Evolutionary conservation across 2,888 invertebrate species (phyloP).

Genomic region (Cosmorhoe ocellata): DNA sequence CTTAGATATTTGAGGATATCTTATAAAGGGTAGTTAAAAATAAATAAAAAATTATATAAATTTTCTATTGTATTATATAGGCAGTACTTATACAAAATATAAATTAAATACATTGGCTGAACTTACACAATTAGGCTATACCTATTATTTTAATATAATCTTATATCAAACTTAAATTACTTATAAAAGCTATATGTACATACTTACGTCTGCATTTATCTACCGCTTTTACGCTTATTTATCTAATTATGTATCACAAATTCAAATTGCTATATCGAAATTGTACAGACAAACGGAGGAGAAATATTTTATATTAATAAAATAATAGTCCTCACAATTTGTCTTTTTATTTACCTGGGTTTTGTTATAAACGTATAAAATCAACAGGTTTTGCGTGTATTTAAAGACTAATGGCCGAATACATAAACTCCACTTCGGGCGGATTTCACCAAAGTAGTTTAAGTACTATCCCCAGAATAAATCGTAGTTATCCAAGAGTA

Average conservation of each 20-base stretch:
- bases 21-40: background rate
- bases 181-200: background rate
- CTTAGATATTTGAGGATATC: too few relatives aligned
- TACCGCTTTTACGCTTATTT: too few relatives aligned
- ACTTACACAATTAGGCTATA: background rate
- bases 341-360: constrained; percentile 41
- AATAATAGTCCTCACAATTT: constrained; percentile 79
- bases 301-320: constrained; percentile 65
- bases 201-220: too few relatives aligned
- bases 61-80: constrained; percentile 11
- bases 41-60: background rate
- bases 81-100: constrained; percentile 15
- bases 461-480: too few relatives aligned
- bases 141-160: background rate
- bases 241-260: constrained; percentile 51
- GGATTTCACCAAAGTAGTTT: too few relatives aligned
- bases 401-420: too few relatives aligned
- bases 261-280: constrained; percentile 25
- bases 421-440: too few relatives aligned
- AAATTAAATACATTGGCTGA: constrained; percentile 18
- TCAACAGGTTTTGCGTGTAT: too few relatives aligned
- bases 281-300: constrained; percentile 70
- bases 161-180: background rate
- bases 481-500: too few relatives aligned
- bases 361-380: background rate